Conservation (phyloP, 2,113 vertebrate species). For the Gavia stellata region DNA sequence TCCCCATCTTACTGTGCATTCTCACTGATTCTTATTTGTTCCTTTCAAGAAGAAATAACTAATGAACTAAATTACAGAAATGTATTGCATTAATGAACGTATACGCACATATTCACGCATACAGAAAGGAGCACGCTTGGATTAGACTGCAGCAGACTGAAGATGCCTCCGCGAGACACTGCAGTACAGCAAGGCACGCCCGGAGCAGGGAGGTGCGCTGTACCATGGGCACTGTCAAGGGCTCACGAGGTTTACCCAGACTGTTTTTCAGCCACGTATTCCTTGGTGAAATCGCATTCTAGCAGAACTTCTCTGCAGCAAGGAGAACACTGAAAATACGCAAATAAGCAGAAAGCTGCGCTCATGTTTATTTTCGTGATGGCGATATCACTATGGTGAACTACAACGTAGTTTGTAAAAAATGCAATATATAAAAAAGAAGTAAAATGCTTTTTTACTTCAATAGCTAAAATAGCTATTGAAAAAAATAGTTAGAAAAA, state of each 20-base stretch:
- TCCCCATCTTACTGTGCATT: not conserved
- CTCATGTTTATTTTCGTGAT: not conserved
- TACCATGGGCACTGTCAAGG: not conserved
- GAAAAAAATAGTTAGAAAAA: not conserved
- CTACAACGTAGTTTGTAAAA: not conserved
- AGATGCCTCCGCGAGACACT: not conserved
- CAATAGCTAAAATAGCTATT: not conserved
- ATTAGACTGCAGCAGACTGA: not conserved
- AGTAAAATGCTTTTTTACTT: not conserved
- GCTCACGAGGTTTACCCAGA: not conserved
- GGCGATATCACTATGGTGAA: not conserved
- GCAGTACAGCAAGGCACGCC: not conserved
- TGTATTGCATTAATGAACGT: not conserved
- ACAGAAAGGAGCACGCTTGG: not conserved
- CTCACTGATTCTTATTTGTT: not conserved
- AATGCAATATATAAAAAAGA: not conserved
- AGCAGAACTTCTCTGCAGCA: not conserved
- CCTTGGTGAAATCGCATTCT: not conserved
- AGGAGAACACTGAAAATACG: not conserved
- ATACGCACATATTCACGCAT: fast-evolving
- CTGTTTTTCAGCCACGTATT: not conserved
- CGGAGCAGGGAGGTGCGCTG: fast-evolving
- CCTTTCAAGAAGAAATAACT: not conserved
- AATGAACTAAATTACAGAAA: not conserved
- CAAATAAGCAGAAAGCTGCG: not conserved